Base-by-base conservation (phyloP, 1,140 invertebrate genomes). In the Trichomalopsis sarcophagae region DNA sequence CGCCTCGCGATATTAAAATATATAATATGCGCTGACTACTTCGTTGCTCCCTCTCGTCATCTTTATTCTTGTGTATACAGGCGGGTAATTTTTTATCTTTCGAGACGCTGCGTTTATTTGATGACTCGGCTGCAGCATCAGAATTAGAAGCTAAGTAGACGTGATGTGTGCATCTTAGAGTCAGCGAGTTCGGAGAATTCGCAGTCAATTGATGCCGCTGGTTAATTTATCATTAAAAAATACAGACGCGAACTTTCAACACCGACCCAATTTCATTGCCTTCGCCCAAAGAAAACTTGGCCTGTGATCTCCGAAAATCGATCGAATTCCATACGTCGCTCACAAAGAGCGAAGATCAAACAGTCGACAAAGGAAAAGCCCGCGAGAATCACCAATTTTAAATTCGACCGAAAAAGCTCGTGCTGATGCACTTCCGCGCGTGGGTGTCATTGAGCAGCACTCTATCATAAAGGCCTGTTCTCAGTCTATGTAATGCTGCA, bases 371-470 rank as follows among this genome's bases (percentile, higher is more conserved):
- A 44, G 40, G 9, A 44, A 44, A 44, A 44, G 5, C 17, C 13
- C 17, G 4, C 17, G n/a, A 6, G 55, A 62, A n/a, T n/a, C 14
- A 62, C 14, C 21, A 17, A 62, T 62, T 62, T 62, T 17, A 71
- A 71, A 71, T 30, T 27, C 73, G 36, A 75, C 6, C 73, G 73
- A 36, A 75, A 44, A 81, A 74, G 62, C 30, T 47, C 55, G 36
- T 23, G 17, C 30, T 23, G 14, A 47, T 75, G 74, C 74, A 75
- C 74, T 75, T 75, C 74, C 23, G 33, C n/a, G 44, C 73, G 84
- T 85, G 84, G 84, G 84, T 55, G 84, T 81, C 71, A 33, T 80
- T 55, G 75, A 69, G 40, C 30, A 69, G 13, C 40, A 13, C 44
- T 33, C 62, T 80, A 78, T 78, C 76, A 50, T 78, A 66, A 55